Percentiles rank a stretch among this genome's conserved stretches.
Conservation (phyloP, 2,797 vertebrate species). For the Anabacerthia variegaticeps region DNA sequence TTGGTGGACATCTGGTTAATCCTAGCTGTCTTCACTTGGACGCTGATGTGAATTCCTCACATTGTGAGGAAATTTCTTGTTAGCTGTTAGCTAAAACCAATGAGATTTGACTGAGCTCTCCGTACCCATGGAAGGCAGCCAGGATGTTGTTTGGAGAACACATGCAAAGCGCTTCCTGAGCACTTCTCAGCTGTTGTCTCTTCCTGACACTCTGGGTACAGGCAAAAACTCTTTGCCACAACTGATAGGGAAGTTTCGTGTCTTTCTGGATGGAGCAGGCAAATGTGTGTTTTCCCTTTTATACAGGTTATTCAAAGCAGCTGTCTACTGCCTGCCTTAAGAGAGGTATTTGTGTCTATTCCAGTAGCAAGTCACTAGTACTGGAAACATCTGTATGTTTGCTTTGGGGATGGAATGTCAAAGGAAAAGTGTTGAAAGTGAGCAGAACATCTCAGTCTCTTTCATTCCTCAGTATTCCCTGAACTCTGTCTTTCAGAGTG, state of each 20-base stretch:
- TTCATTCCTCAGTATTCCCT: neutral
- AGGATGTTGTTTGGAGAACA: constrained; percentile 32
- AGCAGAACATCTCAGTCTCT: neutral
- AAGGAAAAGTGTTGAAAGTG: neutral
- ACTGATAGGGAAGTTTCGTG: neutral
- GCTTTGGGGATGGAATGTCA: neutral
- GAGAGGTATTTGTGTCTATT: neutral
- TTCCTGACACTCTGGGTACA: neutral
- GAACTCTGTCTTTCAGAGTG: neutral
- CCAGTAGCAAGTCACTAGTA: neutral
- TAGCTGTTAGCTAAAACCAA: constrained; percentile 49
- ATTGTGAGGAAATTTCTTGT: constrained; percentile 56
- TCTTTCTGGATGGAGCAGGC: neutral
- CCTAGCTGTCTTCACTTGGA: constrained; percentile 64
- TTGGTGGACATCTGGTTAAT: constrained; percentile 65
- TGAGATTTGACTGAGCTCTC: constrained; percentile 56
- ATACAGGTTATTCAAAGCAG: neutral
- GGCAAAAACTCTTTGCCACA: neutral
- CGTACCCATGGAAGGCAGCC: neutral
- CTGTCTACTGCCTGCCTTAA: neutral
- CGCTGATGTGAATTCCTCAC: constrained; percentile 34
- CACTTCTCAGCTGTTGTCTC: neutral
- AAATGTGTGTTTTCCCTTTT: neutral
- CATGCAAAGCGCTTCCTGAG: neutral
- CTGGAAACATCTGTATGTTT: neutral